Evolutionary conservation across 2,888 invertebrate genomes (phyloP).

Genomic region (Yponomeuta evonymella): DNA sequence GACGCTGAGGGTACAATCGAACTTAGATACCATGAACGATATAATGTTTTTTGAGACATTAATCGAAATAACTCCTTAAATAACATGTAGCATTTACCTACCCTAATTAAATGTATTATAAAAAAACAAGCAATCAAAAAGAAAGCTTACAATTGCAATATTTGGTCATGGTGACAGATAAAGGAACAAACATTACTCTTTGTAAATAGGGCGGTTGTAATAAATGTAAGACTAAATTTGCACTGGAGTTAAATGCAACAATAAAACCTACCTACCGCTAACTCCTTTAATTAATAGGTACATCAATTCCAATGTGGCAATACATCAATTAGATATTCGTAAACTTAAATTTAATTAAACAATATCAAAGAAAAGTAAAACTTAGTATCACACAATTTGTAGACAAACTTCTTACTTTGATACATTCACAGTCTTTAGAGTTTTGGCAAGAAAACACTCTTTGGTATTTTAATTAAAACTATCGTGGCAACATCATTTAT

Average conservation of each 20-base stretch:
- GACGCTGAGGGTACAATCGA: too few species aligned
- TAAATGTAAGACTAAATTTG: neutral
- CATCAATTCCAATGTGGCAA: slow-evolving; percentile 6
- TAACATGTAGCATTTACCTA: neutral
- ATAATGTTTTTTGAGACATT: too few species aligned
- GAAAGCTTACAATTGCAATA: slow-evolving; percentile 3
- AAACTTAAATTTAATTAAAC: neutral
- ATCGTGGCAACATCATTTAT: slow-evolving; percentile 1
- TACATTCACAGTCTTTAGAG: neutral
- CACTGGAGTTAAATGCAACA: neutral
- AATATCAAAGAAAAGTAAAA: slow-evolving; percentile 21
- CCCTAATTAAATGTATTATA: neutral
- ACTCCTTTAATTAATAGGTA: neutral
- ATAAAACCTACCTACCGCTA: neutral
- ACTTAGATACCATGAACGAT: too few species aligned
- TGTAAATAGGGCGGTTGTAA: neutral
- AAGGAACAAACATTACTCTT: neutral
- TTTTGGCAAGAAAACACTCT: slow-evolving; percentile 8
- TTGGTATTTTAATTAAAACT: slow-evolving; percentile 13
- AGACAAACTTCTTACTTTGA: neutral
- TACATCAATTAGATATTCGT: neutral
- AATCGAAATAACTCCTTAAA: too few species aligned
- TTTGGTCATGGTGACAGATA: slow-evolving; percentile 3
- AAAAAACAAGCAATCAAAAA: neutral
- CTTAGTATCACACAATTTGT: neutral